phyloP scores from a whole-genome alignment of 2,113 vertebrate genomes.

The Siphamia tubifer region DNA sequence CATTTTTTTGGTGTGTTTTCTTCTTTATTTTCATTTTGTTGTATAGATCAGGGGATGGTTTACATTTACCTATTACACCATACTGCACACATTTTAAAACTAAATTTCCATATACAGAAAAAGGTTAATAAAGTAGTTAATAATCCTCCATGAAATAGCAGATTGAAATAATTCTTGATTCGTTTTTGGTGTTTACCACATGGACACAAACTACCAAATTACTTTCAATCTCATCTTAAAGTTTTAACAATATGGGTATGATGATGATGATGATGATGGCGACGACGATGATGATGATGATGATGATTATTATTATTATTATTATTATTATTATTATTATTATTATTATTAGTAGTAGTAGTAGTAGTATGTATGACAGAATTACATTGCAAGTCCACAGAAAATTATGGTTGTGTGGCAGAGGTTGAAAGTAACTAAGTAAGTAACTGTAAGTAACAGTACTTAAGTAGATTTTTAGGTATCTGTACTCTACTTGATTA shows the following conservation, averaged over 20 bases:
- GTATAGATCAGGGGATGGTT: background rate
- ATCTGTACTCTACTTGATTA: too few species aligned
- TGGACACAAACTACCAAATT: background rate
- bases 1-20: background rate
- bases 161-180: background rate
- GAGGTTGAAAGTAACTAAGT: too few species aligned
- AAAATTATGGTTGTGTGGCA: background rate
- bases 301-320: too few species aligned
- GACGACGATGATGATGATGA: too few species aligned
- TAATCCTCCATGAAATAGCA: constrained; percentile 7
- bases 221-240: background rate
- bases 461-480: too few species aligned
- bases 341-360: too few species aligned
- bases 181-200: background rate
- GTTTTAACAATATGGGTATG: background rate
- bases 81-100: background rate
- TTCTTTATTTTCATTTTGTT: background rate
- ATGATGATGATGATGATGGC: too few species aligned
- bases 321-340: too few species aligned
- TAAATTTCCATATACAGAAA: background rate
- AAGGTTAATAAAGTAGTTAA: background rate
- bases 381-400: background rate
- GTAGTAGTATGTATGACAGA: too few species aligned
- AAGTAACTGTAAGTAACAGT: too few species aligned
- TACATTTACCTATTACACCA: background rate